Evolutionary conservation across 2,113 vertebrate genomes (phyloP), one percentile per base, ranked within the genome.

Genomic region (Bufo bufo): DNA sequence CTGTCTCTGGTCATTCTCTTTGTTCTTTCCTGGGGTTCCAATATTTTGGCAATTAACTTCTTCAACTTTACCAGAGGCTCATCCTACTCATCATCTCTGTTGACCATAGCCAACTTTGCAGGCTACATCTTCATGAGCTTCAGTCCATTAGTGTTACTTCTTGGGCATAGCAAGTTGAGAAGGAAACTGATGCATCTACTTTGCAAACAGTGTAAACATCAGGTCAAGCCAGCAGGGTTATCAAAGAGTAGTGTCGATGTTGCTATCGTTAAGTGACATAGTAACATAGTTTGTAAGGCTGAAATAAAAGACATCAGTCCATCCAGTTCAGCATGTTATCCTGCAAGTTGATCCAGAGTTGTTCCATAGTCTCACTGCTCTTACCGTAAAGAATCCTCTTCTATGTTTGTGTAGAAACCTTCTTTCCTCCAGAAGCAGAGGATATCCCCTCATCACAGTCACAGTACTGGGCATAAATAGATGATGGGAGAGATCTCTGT

Each of bases 41-140:
- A 94, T 89, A 84, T 96, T 56, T 91, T 95, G 86, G 95, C 95
- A 2, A 93, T 95, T 54, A 95, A 95, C 90, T 95, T 94, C 77
- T 95, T 95, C 91, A 96, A 96, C 91, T 95, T 95, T 86, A 94
- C 93, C 87, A 89, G 80, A 0, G 93, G 94, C 20, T 82, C 89
- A 0, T 93, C 94, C 0, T 87, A 91, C 0, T 85, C 91, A 3
- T 14, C 23, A 6, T 94, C 92, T 82, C 92, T 96, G 23, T 89
- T 96, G 82, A 88, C 93, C 43, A 52, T 95, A 23, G 93, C 95
- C 49, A 94, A 94, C 47, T 96, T 95, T 88, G 91, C 93, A 82
- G 93, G 95, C 90, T 93, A 92, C 13, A 88, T 92, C 65, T 96
- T 95, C 85, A 94, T 95, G 50, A 93, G 93, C 43, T 77, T 95